Evolutionary conservation across 2,113 vertebrate species (phyloP).

Genomic region (Amazona guildingii): DNA sequence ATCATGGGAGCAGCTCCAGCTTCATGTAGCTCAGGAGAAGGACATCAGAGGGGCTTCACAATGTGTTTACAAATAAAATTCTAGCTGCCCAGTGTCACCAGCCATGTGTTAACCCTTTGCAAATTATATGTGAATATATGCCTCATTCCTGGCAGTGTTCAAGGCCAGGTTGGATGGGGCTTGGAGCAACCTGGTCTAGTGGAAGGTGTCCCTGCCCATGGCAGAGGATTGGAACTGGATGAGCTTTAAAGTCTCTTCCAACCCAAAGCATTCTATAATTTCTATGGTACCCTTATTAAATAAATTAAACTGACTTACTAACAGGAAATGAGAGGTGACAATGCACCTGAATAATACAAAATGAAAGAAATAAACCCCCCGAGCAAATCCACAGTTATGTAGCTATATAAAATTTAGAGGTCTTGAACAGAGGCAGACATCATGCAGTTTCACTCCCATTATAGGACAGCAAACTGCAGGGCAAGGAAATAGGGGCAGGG

Average conservation of each 20-base stretch:
- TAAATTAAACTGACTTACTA: not conserved
- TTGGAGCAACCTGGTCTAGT: not conserved
- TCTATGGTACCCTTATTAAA: not conserved
- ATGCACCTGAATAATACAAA: not conserved
- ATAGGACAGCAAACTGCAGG: not conserved
- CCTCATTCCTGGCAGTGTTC: not conserved
- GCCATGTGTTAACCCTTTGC: not conserved
- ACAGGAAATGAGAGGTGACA: not conserved
- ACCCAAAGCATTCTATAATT: not conserved
- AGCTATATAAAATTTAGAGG: not conserved
- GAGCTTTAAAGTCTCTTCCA: not conserved
- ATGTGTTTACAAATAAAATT: not conserved
- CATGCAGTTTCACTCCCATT: accelerated
- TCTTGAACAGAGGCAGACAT: not conserved
- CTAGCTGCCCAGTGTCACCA: not conserved
- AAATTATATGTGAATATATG: not conserved
- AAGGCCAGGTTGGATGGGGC: not conserved
- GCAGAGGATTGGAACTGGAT: not conserved
- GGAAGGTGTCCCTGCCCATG: not conserved
- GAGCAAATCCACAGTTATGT: not conserved
- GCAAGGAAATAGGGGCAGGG: not conserved
- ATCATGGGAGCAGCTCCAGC: not conserved
- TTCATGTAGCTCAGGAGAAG: accelerated
- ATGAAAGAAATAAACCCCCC: not conserved
- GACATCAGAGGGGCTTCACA: not conserved